Base-by-base conservation (phyloP, 2,113 vertebrate genomes). In the Antigone vipio region DNA sequence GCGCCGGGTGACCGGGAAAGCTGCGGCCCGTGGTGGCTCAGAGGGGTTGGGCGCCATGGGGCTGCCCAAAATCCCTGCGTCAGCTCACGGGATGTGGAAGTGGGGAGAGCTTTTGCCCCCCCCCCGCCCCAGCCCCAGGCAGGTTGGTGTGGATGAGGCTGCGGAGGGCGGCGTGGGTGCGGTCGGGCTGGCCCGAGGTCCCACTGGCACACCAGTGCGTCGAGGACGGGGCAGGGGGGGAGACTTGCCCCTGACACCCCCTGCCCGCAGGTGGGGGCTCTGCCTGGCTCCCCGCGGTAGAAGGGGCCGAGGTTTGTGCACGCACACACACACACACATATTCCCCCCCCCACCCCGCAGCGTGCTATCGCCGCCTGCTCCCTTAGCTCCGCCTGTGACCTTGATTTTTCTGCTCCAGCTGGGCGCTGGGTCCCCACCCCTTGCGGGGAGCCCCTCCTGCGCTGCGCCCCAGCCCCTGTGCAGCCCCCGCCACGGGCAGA, bases 351-450 rank as follows among this genome's bases (percentile, higher is more conserved):
- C 10, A 3, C 20, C 62, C 69, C 38, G 2, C 7, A 2, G 16
- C 63, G 5, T 0, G 3, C 52, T 75, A 67, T 79, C 11, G 1
- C 50, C 3, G 1, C 82, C 52, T 0, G 4, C 23, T 78, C 47
- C 73, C 1, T 17, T 95, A 27, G 94, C 94, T 92, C 96, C 85
- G 82, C 94, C 96, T 55, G 94, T 72, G 96, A 95, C 94, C 92
- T 95, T 96, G 94, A 88, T 91, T 95, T 52, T 95, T 93, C 95
- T 55, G 95, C 95, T 97, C 92, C 60, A 83, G 87, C 87, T 88
- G 21, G 38, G 76, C 29, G 8, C 84, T 34, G 82, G 11, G 69
- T 94, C 88, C 96, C 94, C 96, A 91, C 95, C 97, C 89, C 89
- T 94, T 9, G 6, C 45, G 2, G 9, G 44, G 77, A 78, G 83